phyloP scores from a whole-genome alignment of 2,888 invertebrate genomes.

The Boloria selene region DNA sequence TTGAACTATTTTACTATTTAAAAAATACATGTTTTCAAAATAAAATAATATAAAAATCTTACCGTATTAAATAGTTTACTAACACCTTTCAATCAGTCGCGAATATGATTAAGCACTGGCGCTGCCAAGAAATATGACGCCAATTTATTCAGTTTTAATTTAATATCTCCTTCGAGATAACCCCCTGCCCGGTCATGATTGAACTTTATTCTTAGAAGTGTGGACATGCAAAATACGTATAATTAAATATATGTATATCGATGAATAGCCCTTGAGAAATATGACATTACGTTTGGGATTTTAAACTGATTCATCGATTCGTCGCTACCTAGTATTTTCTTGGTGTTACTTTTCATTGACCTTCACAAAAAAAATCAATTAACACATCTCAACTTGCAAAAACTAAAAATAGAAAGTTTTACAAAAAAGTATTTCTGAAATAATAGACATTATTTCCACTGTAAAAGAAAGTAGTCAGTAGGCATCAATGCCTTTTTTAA shows the following conservation, averaged over 20 bases:
- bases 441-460: too few relatives aligned
- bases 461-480: too few relatives aligned
- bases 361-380: too few relatives aligned
- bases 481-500: too few relatives aligned
- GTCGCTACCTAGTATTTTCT: background rate
- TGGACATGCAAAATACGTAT: constrained; percentile 54
- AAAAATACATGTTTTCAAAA: too few relatives aligned
- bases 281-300: constrained; percentile 54
- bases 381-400: too few relatives aligned
- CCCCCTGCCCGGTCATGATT: constrained; percentile 64
- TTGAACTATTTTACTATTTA: too few relatives aligned
- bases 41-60: constrained; percentile 21
- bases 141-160: constrained; percentile 72
- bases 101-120: constrained; percentile 56
- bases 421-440: too few relatives aligned
- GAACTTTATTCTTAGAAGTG: constrained; percentile 70
- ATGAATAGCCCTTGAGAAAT: constrained; percentile 40
- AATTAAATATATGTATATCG: constrained; percentile 18
- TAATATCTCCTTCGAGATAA: constrained; percentile 67
- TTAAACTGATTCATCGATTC: constrained; percentile 45
- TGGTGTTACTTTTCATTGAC: too few relatives aligned
- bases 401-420: too few relatives aligned
- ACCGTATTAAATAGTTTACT: constrained; percentile 18
- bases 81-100: constrained; percentile 18
- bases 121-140: constrained; percentile 52